Percentiles rank a stretch among this genome's conserved stretches.
Conservation (phyloP, 2,797 vertebrate species). For the Pantherophis alleghaniensis region DNA sequence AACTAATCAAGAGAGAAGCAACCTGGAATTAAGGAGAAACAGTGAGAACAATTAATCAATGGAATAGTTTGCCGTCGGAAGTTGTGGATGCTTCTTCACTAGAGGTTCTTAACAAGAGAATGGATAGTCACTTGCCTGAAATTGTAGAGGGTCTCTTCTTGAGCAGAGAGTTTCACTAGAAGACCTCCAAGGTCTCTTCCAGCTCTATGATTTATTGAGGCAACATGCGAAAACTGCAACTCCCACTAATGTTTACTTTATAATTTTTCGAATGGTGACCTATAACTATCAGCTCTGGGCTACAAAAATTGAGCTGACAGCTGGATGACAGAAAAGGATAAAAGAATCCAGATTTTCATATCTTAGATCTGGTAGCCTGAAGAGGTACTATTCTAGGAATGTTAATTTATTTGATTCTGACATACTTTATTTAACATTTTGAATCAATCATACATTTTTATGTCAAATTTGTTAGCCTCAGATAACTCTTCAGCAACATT, state of each 20-base stretch:
- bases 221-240: background rate
- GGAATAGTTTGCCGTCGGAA: too few species aligned
- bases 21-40: too few species aligned
- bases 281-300: background rate
- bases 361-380: background rate
- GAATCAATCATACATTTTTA: background rate
- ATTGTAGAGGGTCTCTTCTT: too few species aligned
- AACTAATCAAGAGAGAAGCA: too few species aligned
- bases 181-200: too few species aligned
- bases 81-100: too few species aligned
- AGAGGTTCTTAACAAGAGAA: too few species aligned
- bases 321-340: background rate
- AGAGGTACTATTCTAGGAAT: background rate
- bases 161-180: too few species aligned
- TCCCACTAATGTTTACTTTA: background rate
- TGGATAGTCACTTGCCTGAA: too few species aligned
- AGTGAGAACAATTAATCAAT: too few species aligned
- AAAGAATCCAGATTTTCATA: background rate
- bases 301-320: background rate
- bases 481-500: background rate
- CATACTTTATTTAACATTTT: background rate
- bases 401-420: background rate
- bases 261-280: background rate
- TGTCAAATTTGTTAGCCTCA: background rate
- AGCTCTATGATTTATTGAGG: too few species aligned